Evolutionary conservation across 2,888 invertebrate species (phyloP), one percentile per base, ranked within the genome.

Genomic region (Drosophila nigritarsus): DNA sequence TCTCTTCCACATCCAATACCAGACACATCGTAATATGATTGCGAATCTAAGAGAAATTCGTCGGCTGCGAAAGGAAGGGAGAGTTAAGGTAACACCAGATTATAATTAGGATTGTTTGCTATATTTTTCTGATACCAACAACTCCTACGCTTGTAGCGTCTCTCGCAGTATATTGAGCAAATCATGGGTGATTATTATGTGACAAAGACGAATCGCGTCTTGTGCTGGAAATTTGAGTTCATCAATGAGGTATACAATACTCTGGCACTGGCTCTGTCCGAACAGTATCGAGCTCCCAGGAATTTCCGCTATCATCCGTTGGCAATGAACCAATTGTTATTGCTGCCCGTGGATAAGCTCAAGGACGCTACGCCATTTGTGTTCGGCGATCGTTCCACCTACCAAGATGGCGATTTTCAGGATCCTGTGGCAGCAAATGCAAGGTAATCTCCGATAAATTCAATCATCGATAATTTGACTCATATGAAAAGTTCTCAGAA

Each of bases 161-260:
- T 76, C 2, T 40, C 81, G 1, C 73, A 80, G 24, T 92, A 84
- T 49, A 82, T 92, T 0, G 92, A 93, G 73, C 76, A 87, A 50
- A 70, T 91, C 0, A 91, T 92, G 91, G 91, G 92, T 1, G 88
- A 91, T 32, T 92, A 92, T 67, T 86, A 91, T 7, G 89, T 91
- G 2, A 62, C 87, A 0, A 93, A 93, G 73, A 92, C 92, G 0
- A 67, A 82, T 45, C 91, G 92, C 3, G 85, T 93, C 3, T 91
- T 92, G 91, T 92, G 92, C 27, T 91, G 93, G 90, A 92, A 92
- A 67, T 92, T 92, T 54, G 91, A 92, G 63, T 93, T 92, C 42
- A 82, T 92, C 0, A 92, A 92, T 61, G 93, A 93, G 56, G 90
- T 93, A 4, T 93, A 92, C 54, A 92, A 93, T 62, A 88, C 85